Evolutionary conservation across 2,888 invertebrate species (phyloP).

Genomic region (Netelia inedita): DNA sequence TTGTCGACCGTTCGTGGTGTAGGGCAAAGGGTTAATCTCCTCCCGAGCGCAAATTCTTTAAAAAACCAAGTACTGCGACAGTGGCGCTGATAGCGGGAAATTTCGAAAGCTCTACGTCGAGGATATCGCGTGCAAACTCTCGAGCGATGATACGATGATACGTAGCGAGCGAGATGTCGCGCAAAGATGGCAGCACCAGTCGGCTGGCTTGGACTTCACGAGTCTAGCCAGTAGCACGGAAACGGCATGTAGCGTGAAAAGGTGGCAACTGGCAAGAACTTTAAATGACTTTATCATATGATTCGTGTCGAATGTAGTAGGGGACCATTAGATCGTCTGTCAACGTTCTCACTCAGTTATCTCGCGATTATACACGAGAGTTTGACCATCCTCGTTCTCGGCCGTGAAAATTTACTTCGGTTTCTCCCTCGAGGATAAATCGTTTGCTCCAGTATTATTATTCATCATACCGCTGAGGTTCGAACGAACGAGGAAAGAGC

Average conservation of each 20-base stretch:
- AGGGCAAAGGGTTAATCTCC: no score
- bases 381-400: slow-evolving; percentile 72
- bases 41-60: no score
- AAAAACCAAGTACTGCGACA: no score
- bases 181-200: slow-evolving; percentile 78
- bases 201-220: slow-evolving; percentile 18
- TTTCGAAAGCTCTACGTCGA: no score
- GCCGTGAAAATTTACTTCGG: slow-evolving; percentile 61
- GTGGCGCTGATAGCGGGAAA: no score
- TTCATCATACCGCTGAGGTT: slow-evolving; percentile 16
- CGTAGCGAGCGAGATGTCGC: neutral
- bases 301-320: slow-evolving; percentile 78
- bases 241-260: no score
- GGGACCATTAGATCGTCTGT: slow-evolving; percentile 77
- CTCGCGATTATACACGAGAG: slow-evolving; percentile 82
- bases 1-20: no score
- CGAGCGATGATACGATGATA: no score
- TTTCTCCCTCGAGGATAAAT: slow-evolving; percentile 20
- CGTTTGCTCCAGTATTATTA: slow-evolving; percentile 32
- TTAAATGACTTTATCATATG: slow-evolving; percentile 77
- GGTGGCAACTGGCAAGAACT: slow-evolving; percentile 38
- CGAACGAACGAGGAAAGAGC: slow-evolving; percentile 11
- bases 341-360: slow-evolving; percentile 78
- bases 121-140: no score
- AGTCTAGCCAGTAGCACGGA: no score